Conservation (phyloP, 2,797 vertebrate species). For the Merluccius polli region DNA sequence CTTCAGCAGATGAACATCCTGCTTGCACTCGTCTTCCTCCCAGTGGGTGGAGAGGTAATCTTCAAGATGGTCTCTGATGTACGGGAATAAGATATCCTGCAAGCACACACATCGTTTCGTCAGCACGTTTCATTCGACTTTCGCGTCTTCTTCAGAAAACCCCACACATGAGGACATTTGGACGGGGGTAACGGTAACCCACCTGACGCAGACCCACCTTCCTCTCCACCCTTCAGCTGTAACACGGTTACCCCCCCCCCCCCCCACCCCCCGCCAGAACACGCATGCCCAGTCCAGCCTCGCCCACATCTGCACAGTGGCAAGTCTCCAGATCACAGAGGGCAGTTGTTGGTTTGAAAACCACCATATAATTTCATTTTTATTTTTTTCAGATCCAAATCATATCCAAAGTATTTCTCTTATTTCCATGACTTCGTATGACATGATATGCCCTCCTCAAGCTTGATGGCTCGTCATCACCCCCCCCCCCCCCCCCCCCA, state of each 20-base stretch:
- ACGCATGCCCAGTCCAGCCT: background rate
- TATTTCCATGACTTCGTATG: too few relatives aligned
- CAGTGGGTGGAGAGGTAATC: slow-evolving; percentile 87
- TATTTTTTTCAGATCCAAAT: too few relatives aligned
- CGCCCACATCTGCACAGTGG: background rate
- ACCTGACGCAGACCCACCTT: background rate
- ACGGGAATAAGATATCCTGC: slow-evolving; percentile 92
- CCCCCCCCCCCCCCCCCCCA: too few relatives aligned
- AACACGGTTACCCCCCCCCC: background rate
- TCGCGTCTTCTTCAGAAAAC: background rate
- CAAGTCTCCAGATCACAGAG: background rate
- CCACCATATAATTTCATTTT: too few relatives aligned
- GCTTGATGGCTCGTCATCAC: too few relatives aligned
- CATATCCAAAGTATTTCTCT: too few relatives aligned
- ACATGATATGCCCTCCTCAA: too few relatives aligned
- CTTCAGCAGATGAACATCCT: slow-evolving; percentile 86
- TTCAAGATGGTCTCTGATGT: slow-evolving; percentile 87
- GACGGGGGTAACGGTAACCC: too few relatives aligned
- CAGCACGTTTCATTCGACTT: background rate
- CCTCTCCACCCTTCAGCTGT: background rate
- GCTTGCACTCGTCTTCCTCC: slow-evolving; percentile 94
- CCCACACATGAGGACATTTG: background rate
- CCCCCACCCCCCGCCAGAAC: too few relatives aligned
- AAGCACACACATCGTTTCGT: slow-evolving; percentile 18
- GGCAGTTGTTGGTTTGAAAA: too few relatives aligned